Evolutionary conservation across 2,113 vertebrate species (phyloP), one percentile per base, ranked within the genome.

Genomic region (Machaerirhynchus nigripectus): DNA sequence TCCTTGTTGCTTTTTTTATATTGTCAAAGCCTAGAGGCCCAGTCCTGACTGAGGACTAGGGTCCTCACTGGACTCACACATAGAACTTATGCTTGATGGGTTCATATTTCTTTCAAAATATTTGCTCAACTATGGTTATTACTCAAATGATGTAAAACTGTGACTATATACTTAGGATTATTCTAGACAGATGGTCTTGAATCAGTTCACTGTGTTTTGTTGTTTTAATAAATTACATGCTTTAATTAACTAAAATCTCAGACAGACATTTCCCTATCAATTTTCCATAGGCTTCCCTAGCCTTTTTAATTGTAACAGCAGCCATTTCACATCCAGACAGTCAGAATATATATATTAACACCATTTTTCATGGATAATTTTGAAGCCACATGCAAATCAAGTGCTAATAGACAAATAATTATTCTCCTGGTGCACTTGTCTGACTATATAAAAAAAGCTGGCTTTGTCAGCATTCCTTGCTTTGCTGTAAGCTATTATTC

Each of bases 171-270:
- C 23, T 73, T 84, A 73, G 2, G 19, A 78, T 89, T 89, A 79
- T 52, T 11, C 24, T 39, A 56, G 57, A 53, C 81, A 97, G 89
- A 89, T 94, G 84, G 84, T 55, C 53, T 63, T 87, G 81, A 89
- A 85, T 93, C 84, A 76, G 53, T 73, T 94, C 78, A 73, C 49
- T 68, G 57, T 91, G 67, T 61, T 93, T 83, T 77, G 46, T 77
- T 95, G 47, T 65, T 95, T 79, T 87, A 95, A 93, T 76, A 82
- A 89, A 89, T 93, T 42, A 63, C 11, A 63, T 14, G 15, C 21
- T 83, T 91, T 83, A 73, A 85, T 76, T 79, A 89, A 83, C 53
- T 73, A 74, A 91, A 89, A 86, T 77, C 35, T 80, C 64, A 87
- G 27, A 19, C 56, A 78, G 73, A 61, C 14, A 7, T 81, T 89